Conservation (phyloP, 2,797 vertebrate genomes). For the Spinus pinus region DNA sequence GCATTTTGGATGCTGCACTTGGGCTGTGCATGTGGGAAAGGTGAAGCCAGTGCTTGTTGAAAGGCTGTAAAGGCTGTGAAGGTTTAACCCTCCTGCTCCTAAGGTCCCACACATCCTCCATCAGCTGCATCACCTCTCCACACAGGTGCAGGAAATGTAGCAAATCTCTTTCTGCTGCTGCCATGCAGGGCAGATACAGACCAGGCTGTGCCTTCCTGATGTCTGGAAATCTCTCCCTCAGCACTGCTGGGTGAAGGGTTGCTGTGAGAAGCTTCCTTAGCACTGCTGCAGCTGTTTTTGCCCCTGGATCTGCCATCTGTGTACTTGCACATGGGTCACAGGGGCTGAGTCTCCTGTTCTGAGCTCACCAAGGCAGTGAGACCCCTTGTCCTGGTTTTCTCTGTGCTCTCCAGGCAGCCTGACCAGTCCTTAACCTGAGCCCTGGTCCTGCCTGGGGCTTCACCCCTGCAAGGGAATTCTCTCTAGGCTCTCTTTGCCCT, state of each 20-base stretch:
- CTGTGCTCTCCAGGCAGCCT: not conserved
- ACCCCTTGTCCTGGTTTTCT: not conserved
- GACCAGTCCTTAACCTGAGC: not conserved
- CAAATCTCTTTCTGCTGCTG: not conserved
- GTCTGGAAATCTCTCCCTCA: not conserved
- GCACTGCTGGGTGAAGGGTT: not conserved
- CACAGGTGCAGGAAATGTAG: not conserved
- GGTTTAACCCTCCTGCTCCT: not conserved
- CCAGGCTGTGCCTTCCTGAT: not conserved
- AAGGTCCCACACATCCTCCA: not conserved
- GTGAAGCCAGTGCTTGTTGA: not conserved
- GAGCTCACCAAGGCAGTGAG: not conserved
- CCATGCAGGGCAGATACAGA: not conserved
- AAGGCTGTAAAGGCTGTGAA: not conserved
- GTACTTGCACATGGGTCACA: not conserved
- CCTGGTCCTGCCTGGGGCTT: not conserved
- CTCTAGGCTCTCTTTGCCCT: not conserved
- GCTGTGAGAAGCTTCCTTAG: not conserved
- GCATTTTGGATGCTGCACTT: not conserved
- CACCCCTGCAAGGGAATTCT: not conserved
- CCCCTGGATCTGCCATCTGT: not conserved
- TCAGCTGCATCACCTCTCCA: not conserved
- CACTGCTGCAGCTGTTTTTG: not conserved
- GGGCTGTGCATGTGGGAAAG: rapidly evolving
- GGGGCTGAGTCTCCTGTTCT: not conserved